Conservation (phyloP, 2,888 invertebrate species). For the Leptura quadrifasciata region DNA sequence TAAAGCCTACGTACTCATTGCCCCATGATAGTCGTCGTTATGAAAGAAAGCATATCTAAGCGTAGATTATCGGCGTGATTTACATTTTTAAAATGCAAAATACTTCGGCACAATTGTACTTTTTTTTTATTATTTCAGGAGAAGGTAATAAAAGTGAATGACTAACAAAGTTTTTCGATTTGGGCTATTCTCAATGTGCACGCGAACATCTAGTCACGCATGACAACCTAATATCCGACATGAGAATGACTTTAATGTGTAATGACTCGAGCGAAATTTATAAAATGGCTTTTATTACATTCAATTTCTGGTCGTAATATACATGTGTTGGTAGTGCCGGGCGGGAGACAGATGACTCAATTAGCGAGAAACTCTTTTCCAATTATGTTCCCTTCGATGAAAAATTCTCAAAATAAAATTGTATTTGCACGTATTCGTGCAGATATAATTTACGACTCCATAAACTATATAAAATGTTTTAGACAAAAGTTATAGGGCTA, state of each 20-base stretch:
- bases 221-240: constrained; percentile 57
- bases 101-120: constrained; percentile 53
- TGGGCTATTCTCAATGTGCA: constrained; percentile 48
- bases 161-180: constrained; percentile 52
- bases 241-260: constrained; percentile 53
- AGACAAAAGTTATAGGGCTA: no score
- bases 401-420: neutral
- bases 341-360: neutral
- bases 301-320: constrained; percentile 19
- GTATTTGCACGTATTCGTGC: neutral
- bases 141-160: constrained; percentile 46
- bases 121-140: constrained; percentile 32
- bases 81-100: constrained; percentile 51
- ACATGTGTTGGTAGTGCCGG: constrained; percentile 1
- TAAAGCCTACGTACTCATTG: constrained; percentile 9
- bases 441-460: neutral
- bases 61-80: constrained; percentile 41
- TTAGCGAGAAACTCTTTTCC: constrained; percentile 8
- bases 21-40: constrained; percentile 2
- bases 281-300: constrained; percentile 36
- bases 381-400: neutral
- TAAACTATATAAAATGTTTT: no score
- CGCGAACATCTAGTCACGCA: constrained; percentile 43
- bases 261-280: constrained; percentile 33
- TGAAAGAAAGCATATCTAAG: constrained; percentile 13